Evolutionary conservation across 2,888 invertebrate genomes (phyloP).

Genomic region (Leucophenga montana): DNA sequence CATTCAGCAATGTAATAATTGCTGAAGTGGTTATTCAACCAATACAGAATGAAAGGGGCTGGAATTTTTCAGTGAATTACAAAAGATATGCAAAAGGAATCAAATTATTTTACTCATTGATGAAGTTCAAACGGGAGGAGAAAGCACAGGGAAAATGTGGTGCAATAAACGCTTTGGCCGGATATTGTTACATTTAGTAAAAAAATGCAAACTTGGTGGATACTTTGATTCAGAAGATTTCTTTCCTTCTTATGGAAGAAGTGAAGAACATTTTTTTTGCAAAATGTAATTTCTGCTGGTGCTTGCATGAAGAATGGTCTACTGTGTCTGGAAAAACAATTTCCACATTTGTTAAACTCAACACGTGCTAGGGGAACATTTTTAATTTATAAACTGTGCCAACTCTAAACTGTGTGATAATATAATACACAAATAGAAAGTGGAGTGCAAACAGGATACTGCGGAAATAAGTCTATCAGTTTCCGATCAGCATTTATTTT

Average conservation of each 20-base stretch:
- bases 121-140: conserved; percentile 98
- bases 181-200: conserved; percentile 98
- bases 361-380: conserved; percentile 93
- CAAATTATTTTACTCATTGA: conserved; percentile 89
- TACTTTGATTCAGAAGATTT: conserved; percentile 87
- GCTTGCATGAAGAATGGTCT: conserved; percentile 79
- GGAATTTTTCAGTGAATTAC: conserved; percentile 89
- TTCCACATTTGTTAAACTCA: conserved; percentile 81
- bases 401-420: conserved; percentile 81
- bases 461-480: conserved; percentile 86
- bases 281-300: conserved; percentile 82
- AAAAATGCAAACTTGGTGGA: conserved; percentile 97
- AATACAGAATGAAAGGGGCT: conserved; percentile 98
- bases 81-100: conserved; percentile 84
- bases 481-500: conserved; percentile 90
- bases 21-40: conserved; percentile 96
- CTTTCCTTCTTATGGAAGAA: conserved; percentile 87
- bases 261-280: conserved; percentile 85
- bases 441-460: conserved; percentile 87
- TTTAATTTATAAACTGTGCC: conserved; percentile 83
- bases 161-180: conserved; percentile 94
- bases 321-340: conserved; percentile 80
- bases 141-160: conserved; percentile 98
- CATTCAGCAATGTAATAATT: conserved; percentile 82
- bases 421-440: conserved; percentile 78